Base-by-base conservation (phyloP, 2,113 vertebrate species). In the Corythaeola cristata region DNA sequence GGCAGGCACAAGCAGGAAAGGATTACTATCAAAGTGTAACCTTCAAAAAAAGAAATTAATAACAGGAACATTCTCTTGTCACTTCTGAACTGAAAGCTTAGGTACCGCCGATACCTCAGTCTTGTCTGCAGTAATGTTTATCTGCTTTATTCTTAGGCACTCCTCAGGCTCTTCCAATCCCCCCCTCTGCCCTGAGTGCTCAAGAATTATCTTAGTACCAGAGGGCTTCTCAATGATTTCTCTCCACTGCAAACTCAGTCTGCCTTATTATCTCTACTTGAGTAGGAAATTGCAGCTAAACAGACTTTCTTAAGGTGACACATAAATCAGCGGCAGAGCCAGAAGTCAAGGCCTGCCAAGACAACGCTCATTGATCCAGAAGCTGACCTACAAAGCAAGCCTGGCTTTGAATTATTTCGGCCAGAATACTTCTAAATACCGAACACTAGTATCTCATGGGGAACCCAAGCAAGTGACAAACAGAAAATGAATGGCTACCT, bases 301-400 rank as follows among this genome's bases (percentile, higher is more conserved):
- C 83, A 93, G 89, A 78, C 94, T 93, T 89, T 91, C 90, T 81
- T 94, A 89, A 90, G 80, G 77, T 68, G 71, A 93, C 76, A 97
- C 13, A 89, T 69, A 90, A 72, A 90, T 91, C 77, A 53, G 56
- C 5, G 10, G 62, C 52, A 87, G 44, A 85, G 88, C 17, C 68
- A 93, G 86, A 89, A 96, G 83, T 74, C 82, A 90, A 89, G 72
- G 76, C 47, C 81, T 94, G 85, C 78, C 88, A 90, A 86, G 63
- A 77, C 33, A 32, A 89, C 0, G 2, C 35, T 96, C 88, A 93
- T 56, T 60, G 88, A 93, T 94, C 79, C 92, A 93, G 76, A 94
- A 83, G 58, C 8, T 87, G 68, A 81, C 90, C 88, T 92, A 78
- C 22, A 89, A 77, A 91, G 52, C 73, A 93, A 77, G 22, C 4